Percentiles rank a stretch among this genome's conserved stretches.
These are phyloP conservation scores for Cataglyphis rosenhaueri DNA, from an alignment of 2,888 invertebrate species.

Conservation along the genomic window DNA sequence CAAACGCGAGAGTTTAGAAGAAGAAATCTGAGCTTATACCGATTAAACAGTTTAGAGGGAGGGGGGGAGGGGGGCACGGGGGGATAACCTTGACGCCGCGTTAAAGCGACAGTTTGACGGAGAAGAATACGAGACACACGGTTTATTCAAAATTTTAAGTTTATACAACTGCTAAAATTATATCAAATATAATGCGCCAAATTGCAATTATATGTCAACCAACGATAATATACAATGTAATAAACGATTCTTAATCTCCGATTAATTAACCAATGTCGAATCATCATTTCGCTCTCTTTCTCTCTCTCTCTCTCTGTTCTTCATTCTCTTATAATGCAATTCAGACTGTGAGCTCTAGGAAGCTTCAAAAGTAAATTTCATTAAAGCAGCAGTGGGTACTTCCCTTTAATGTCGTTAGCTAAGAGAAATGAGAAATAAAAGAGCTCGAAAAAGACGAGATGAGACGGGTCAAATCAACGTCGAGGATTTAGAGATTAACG, in stretches of 20 bases:
- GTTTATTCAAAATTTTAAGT: constrained; percentile 41
- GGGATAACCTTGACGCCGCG: constrained; percentile 33
- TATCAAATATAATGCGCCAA: not conserved
- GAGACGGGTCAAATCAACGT: constrained; percentile 56
- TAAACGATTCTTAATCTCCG: constrained; percentile 21
- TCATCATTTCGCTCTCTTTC: not conserved
- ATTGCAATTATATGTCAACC: not conserved
- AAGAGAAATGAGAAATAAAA: constrained; percentile 56
- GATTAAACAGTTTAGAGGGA: constrained; percentile 33
- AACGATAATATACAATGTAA: constrained; percentile 7
- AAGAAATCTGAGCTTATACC: constrained; percentile 40
- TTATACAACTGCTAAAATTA: constrained; percentile 41
- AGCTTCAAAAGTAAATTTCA: constrained; percentile 82
- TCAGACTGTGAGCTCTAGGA: constrained; percentile 72
- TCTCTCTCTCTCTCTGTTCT: constrained; percentile 25
- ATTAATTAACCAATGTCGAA: constrained; percentile 29
- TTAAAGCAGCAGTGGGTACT: constrained; percentile 76
- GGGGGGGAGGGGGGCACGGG: no score
- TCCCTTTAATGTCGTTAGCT: constrained; percentile 78
- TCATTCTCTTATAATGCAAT: constrained; percentile 71
- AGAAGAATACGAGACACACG: constrained; percentile 1
- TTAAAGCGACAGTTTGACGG: constrained; percentile 23
- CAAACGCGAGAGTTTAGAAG: constrained; percentile 52
- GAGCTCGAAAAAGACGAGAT: constrained; percentile 53
- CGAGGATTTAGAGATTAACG: constrained; percentile 69